Conservation (phyloP, 2,888 invertebrate species). For the Meta bourneti region DNA sequence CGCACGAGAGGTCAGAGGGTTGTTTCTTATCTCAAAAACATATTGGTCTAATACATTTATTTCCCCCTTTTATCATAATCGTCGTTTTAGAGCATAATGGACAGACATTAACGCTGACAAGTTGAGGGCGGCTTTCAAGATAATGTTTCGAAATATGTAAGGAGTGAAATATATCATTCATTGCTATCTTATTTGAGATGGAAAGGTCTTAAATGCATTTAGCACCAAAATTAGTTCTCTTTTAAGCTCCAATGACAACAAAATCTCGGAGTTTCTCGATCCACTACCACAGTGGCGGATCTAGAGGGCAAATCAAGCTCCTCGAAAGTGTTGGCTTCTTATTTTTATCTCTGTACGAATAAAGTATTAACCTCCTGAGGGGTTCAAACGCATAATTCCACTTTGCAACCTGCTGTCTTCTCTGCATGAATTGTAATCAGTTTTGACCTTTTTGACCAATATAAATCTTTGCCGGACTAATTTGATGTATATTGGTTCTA, state of each 20-base stretch:
- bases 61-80: constrained; percentile 60
- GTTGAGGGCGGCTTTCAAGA: constrained; percentile 26
- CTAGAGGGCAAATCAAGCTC: no score
- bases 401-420: no score
- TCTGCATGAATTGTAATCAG: no score
- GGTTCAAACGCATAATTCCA: no score
- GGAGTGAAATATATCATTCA: background rate
- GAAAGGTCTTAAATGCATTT: background rate
- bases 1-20: constrained; percentile 31
- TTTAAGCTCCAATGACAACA: background rate
- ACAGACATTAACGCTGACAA: constrained; percentile 55
- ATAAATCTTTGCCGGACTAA: no score
- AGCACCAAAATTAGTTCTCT: background rate
- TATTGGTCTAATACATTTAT: constrained; percentile 47
- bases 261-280: no score
- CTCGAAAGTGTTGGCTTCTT: no score
- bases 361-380: no score
- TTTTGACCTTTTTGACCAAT: no score
- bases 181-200: background rate
- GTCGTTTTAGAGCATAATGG: constrained; percentile 46
- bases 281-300: no score
- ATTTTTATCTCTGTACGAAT: no score
- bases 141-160: constrained; percentile 15
- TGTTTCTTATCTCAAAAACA: constrained; percentile 44
- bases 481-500: no score